These are phyloP conservation scores for Pterois miles DNA, from an alignment of 2,797 vertebrate genomes.

Conservation along the genomic window DNA sequence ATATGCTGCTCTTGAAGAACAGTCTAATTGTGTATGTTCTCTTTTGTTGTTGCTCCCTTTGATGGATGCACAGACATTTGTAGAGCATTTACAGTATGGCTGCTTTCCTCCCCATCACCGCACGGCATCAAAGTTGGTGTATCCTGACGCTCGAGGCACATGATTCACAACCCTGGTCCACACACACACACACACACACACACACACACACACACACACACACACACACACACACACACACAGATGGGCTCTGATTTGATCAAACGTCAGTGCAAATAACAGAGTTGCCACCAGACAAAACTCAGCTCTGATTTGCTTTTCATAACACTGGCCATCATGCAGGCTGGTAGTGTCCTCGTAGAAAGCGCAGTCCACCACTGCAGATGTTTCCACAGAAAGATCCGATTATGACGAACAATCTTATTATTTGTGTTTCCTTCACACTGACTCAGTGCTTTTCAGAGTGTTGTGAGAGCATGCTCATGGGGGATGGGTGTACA, in stretches of 20 bases:
- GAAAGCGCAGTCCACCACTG: not conserved
- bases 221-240: conserved; percentile 12
- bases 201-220: not conserved
- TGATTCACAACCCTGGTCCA: conserved; percentile 8
- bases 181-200: not conserved
- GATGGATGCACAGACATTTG: conserved; percentile 32
- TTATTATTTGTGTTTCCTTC: conserved; percentile 22
- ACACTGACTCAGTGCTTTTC: conserved; percentile 5
- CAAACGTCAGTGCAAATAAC: conserved; percentile 33
- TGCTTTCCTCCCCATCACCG: conserved; percentile 10
- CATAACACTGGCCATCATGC: not conserved
- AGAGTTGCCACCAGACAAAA: conserved; percentile 26
- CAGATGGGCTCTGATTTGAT: conserved; percentile 27
- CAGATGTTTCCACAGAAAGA: not conserved
- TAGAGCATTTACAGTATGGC: conserved; percentile 24
- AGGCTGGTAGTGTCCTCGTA: not conserved
- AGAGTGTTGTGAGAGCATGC: not conserved
- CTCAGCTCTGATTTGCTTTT: conserved; percentile 21
- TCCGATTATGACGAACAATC: conserved; percentile 1
- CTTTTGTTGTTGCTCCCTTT: conserved; percentile 33
- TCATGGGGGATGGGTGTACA: too few species aligned
- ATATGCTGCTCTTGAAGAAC: conserved; percentile 21
- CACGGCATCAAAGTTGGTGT: conserved; percentile 27
- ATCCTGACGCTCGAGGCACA: not conserved
- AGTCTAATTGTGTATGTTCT: conserved; percentile 43